A percentile compares a stretch with the other conserved stretches of the same genome.
These are phyloP conservation scores for Urocolius indicus DNA, from an alignment of 2,113 vertebrate species.

Conservation along the genomic window DNA sequence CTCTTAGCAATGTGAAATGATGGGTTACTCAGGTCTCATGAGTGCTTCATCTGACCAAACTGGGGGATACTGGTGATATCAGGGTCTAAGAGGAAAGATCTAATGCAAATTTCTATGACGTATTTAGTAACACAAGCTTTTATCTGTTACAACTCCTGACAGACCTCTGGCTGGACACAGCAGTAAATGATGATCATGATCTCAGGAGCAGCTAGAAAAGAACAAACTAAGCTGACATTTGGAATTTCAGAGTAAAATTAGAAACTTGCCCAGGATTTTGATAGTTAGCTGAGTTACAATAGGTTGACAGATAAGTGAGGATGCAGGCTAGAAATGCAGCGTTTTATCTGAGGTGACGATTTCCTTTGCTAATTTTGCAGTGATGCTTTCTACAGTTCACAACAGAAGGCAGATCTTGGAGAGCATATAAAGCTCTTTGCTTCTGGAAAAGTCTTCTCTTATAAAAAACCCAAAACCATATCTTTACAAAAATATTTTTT, in stretches of 20 bases:
- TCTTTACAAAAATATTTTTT: slow-evolving; percentile 71
- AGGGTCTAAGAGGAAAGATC: not conserved
- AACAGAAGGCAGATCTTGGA: not conserved
- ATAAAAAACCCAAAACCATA: not conserved
- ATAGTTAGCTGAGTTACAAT: not conserved
- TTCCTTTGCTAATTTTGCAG: not conserved
- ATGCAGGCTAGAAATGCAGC: not conserved
- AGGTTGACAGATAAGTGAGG: not conserved
- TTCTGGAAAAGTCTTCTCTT: not conserved
- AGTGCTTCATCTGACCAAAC: not conserved
- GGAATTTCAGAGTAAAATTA: not conserved
- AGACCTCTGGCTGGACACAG: not conserved
- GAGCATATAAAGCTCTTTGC: not conserved
- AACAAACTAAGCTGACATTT: not conserved
- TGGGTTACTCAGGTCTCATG: not conserved
- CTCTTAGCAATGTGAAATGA: not conserved
- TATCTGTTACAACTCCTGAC: not conserved
- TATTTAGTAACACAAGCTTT: not conserved
- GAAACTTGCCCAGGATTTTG: not conserved
- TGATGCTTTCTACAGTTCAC: not conserved
- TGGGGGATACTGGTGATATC: not conserved
- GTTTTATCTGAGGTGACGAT: not conserved
- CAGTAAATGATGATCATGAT: not conserved
- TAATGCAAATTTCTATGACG: not conserved
- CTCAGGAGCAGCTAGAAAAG: not conserved